Percentiles rank a stretch among this genome's conserved stretches.
phyloP scores from a whole-genome alignment of 2,113 vertebrate genomes.

The Orcinus orca region DNA sequence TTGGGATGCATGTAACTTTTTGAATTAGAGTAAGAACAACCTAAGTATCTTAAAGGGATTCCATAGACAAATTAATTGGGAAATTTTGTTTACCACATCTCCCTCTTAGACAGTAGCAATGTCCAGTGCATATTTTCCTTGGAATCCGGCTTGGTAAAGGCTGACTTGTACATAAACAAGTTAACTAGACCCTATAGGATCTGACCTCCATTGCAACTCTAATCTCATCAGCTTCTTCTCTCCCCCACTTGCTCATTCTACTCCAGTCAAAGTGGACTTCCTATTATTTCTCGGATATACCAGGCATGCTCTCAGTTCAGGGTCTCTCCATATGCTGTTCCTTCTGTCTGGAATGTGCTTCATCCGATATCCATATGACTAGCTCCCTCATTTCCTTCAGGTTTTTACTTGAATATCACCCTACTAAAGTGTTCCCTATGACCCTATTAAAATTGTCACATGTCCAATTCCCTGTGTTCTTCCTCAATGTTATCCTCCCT shows the following conservation, averaged over 20 bases:
- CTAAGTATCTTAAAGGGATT: not conserved
- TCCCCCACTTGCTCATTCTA: not conserved
- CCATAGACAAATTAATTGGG: not conserved
- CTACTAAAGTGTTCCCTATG: not conserved
- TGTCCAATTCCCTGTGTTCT: not conserved
- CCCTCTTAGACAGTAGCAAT: not conserved
- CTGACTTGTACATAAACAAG: not conserved
- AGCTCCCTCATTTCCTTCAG: not conserved
- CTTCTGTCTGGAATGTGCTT: not conserved
- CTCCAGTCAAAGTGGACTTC: not conserved
- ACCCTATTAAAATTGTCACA: not conserved
- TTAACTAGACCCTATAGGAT: not conserved
- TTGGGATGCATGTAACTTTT: no score
- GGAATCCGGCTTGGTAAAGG: not conserved
- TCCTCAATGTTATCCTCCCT: not conserved
- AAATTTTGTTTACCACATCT: not conserved
- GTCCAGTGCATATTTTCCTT: not conserved
- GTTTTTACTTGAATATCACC: not conserved
- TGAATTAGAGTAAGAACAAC: not conserved
- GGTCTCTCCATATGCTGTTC: not conserved
- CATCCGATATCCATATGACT: not conserved
- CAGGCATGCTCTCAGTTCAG: not conserved
- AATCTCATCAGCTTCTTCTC: not conserved
- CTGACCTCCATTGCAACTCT: not conserved
- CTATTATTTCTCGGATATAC: not conserved